Conservation (phyloP, 2,113 vertebrate species). For the Rana temporaria region DNA sequence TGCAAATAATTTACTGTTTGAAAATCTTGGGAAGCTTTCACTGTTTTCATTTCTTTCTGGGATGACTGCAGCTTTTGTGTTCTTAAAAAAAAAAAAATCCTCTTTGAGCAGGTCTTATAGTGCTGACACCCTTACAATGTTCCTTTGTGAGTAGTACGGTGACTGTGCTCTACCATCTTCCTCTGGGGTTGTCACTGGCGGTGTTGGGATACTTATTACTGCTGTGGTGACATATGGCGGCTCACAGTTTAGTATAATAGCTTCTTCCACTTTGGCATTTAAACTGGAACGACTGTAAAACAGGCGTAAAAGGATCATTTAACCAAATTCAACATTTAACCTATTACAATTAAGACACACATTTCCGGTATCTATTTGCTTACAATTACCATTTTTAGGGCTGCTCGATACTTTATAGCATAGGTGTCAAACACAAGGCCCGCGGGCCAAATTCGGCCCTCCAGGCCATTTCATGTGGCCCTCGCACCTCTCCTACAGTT, state of each 20-base stretch:
- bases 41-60: constrained; percentile 60
- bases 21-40: constrained; percentile 59
- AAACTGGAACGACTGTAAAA: constrained; percentile 87
- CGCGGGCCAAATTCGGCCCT: too few species aligned
- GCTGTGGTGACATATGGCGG: constrained; percentile 88
- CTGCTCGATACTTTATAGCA: too few species aligned
- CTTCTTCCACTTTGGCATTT: constrained; percentile 93
- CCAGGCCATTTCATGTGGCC: too few species aligned
- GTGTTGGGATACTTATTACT: constrained; percentile 87
- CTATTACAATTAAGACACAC: too few species aligned
- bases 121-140: constrained; percentile 91
- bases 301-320: not conserved
- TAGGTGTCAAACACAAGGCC: too few species aligned
- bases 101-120: constrained; percentile 79
- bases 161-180: constrained; percentile 78
- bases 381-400: too few species aligned
- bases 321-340: too few species aligned
- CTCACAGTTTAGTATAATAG: constrained; percentile 90
- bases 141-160: constrained; percentile 82
- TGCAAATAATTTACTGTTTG: constrained; percentile 55
- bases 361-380: too few species aligned
- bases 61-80: constrained; percentile 61
- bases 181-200: constrained; percentile 81
- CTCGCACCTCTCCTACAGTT: too few species aligned
- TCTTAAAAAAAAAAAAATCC: constrained; percentile 61